Conservation (phyloP, 2,797 vertebrate species). For the Sebastes itinus region DNA sequence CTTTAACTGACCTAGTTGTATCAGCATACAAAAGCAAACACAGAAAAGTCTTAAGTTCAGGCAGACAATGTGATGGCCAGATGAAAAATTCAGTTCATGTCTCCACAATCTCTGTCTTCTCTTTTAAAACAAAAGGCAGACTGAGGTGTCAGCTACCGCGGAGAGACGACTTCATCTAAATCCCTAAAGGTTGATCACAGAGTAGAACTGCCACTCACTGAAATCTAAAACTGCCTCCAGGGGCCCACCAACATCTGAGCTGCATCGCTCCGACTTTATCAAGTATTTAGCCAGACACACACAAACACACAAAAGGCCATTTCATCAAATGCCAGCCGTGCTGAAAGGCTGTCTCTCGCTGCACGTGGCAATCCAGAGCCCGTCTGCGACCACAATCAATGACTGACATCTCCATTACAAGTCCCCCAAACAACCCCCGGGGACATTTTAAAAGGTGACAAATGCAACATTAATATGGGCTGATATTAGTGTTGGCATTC, state of each 20-base stretch:
- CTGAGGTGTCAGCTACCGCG: constrained; percentile 21
- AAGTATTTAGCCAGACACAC: constrained; percentile 54
- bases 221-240: constrained; percentile 54
- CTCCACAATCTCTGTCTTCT: background rate
- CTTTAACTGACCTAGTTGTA: background rate
- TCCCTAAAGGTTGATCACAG: constrained; percentile 48
- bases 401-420: constrained; percentile 66
- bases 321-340: constrained; percentile 71
- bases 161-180: constrained; percentile 50
- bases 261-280: constrained; percentile 57
- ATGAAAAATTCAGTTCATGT: constrained; percentile 4
- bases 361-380: constrained; percentile 43
- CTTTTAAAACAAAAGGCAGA: constrained; percentile 22
- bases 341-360: constrained; percentile 64
- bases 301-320: constrained; percentile 65
- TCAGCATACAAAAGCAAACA: background rate
- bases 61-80: background rate
- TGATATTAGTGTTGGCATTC: constrained; percentile 45
- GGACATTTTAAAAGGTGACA: constrained; percentile 60
- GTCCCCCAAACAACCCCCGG: constrained; percentile 31
- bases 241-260: constrained; percentile 44
- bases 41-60: background rate
- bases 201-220: constrained; percentile 55
- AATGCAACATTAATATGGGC: constrained; percentile 51
- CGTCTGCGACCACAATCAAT: constrained; percentile 55